Percentiles rank a stretch among this genome's conserved stretches.
Conservation (phyloP, 2,888 invertebrate genomes). For the Hybos culiciformis region DNA sequence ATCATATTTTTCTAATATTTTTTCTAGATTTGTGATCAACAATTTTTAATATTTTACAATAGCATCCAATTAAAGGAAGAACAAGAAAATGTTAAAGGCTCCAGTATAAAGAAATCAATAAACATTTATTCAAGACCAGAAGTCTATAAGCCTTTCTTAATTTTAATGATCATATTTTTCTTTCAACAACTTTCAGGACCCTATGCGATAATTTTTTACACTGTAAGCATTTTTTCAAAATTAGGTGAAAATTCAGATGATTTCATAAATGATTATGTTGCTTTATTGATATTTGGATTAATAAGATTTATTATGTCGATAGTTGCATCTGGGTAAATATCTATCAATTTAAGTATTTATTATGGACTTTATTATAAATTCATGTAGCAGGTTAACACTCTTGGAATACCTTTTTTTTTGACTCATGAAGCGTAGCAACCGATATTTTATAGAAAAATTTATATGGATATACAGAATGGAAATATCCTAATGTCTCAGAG, state of each 20-base stretch:
- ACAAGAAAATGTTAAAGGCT: too few relatives aligned
- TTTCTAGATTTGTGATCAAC: slow-evolving; percentile 8
- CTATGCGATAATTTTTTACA: slow-evolving; percentile 44
- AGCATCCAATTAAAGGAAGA: background rate
- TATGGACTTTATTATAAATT: too few relatives aligned
- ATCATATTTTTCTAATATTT: background rate
- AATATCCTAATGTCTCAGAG: too few relatives aligned
- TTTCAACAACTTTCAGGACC: slow-evolving; percentile 44
- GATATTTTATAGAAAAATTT: too few relatives aligned
- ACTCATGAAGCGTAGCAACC: too few relatives aligned
- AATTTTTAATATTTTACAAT: slow-evolving; percentile 5
- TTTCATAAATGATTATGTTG: slow-evolving; percentile 16
- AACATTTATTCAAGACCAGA: slow-evolving; percentile 17
- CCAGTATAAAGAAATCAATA: too few relatives aligned
- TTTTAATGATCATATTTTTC: slow-evolving; percentile 37
- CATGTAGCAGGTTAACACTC: too few relatives aligned
- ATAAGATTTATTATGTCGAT: slow-evolving; percentile 39
- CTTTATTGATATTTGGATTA: slow-evolving; percentile 15
- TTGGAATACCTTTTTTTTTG: too few relatives aligned
- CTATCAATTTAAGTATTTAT: too few relatives aligned
- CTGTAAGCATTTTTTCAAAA: slow-evolving; percentile 16
- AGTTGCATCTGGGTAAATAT: slow-evolving; percentile 31
- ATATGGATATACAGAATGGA: too few relatives aligned
- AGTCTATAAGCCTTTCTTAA: slow-evolving; percentile 39
- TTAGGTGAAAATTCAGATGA: slow-evolving; percentile 17